Conservation (phyloP, 2,113 vertebrate species). For the Galbula dea region DNA sequence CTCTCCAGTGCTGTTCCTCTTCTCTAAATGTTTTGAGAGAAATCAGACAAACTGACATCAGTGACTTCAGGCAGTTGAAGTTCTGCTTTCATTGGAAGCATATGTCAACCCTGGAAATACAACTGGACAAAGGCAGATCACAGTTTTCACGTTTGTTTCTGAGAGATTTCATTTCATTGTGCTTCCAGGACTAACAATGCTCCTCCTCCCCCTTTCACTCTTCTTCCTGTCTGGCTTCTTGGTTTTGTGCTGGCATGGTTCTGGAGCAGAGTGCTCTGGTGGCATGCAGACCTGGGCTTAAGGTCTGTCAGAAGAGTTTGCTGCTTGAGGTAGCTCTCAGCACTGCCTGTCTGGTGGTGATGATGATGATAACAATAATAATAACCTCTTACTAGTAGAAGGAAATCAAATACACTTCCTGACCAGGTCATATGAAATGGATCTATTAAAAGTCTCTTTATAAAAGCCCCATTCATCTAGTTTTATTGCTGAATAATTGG, state of each 20-base stretch:
- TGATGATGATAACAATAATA: neutral
- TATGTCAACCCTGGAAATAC: neutral
- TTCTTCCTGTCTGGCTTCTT: rapidly evolving
- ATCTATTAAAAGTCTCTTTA: neutral
- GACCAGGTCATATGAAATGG: neutral
- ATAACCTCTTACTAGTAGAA: neutral
- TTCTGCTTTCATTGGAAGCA: neutral
- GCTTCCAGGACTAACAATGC: neutral
- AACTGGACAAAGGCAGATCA: neutral
- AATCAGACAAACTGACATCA: neutral
- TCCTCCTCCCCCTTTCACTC: too few relatives aligned
- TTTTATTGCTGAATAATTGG: neutral
- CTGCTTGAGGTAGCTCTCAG: neutral
- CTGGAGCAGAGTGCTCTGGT: too few relatives aligned
- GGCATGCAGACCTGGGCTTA: rapidly evolving
- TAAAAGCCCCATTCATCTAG: neutral
- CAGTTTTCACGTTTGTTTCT: neutral
- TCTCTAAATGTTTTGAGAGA: neutral
- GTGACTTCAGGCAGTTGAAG: neutral
- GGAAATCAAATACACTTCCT: neutral
- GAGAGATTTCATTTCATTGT: neutral
- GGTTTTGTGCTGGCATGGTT: neutral
- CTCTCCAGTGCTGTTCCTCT: neutral
- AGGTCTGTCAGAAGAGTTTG: neutral
- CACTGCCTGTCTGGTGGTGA: neutral